Conservation (phyloP, 2,113 vertebrate genomes). For the Trichechus manatus region DNA sequence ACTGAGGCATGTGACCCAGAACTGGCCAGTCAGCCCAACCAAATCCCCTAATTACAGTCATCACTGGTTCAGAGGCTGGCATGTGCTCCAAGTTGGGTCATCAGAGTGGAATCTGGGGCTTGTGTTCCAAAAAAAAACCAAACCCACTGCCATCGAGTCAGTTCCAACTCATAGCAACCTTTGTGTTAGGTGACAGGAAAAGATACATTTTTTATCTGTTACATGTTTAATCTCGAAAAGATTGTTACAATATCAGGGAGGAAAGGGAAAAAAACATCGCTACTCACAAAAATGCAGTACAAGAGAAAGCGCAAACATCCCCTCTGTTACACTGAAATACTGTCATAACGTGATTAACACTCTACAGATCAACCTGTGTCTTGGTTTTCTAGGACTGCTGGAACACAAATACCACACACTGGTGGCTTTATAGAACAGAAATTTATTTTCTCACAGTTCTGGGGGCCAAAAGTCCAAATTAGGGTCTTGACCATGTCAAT, state of each 20-base stretch:
- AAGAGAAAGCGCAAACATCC: background rate
- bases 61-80: background rate
- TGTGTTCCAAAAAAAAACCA: too few species aligned
- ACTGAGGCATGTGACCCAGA: background rate
- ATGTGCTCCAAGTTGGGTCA: background rate
- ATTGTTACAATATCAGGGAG: background rate
- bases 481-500: too few species aligned
- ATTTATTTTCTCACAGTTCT: too few species aligned
- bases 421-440: too few species aligned
- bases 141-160: too few species aligned
- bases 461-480: too few species aligned
- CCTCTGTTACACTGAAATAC: background rate
- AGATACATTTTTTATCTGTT: background rate
- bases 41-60: background rate
- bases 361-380: too few species aligned
- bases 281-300: slow-evolving; percentile 18
- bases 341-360: background rate
- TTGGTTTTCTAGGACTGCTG: too few species aligned
- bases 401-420: too few species aligned
- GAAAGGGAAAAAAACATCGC: background rate
- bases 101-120: background rate
- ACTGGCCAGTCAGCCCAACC: background rate
- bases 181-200: background rate
- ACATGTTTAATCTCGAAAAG: slow-evolving; percentile 25
- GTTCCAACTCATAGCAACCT: too few species aligned